Evolutionary conservation across 1,140 invertebrate genomes (phyloP).

Genomic region (Drosophila yakuba): DNA sequence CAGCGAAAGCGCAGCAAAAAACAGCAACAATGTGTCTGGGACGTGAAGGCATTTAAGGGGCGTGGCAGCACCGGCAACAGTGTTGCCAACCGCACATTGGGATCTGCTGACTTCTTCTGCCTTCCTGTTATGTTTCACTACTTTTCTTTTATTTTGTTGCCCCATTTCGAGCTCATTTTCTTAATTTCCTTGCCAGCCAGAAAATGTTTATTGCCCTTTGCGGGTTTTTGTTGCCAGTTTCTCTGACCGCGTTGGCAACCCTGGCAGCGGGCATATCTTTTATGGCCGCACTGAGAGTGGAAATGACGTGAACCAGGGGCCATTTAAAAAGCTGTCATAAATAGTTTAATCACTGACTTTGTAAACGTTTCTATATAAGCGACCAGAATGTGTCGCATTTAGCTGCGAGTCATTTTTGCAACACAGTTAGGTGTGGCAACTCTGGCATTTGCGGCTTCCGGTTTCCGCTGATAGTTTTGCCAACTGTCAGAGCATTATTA

Average conservation of each 20-base stretch:
- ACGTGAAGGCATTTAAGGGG: neutral
- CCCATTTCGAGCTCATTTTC: constrained; percentile 38
- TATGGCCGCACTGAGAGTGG: constrained; percentile 20
- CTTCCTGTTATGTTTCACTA: constrained; percentile 8
- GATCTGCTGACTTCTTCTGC: constrained; percentile 8
- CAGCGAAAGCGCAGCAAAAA: constrained; percentile 29
- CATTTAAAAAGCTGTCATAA: constrained; percentile 74
- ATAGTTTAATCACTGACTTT: constrained; percentile 80
- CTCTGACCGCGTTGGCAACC: constrained; percentile 24
- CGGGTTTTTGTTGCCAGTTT: constrained; percentile 14
- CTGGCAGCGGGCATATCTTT: constrained; percentile 12
- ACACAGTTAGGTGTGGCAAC: constrained; percentile 29
- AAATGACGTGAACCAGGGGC: constrained; percentile 10
- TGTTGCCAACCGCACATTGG: constrained; percentile 35
- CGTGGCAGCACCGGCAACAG: constrained; percentile 24
- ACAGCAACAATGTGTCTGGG: constrained; percentile 34
- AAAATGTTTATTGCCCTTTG: constrained; percentile 31
- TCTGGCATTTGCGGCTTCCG: constrained; percentile 27
- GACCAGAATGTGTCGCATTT: neutral
- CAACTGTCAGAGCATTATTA: constrained; percentile 39
- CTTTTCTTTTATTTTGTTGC: neutral
- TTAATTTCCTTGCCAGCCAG: constrained; percentile 34
- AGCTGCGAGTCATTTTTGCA: neutral
- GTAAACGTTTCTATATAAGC: constrained; percentile 19
- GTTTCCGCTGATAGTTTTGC: constrained; percentile 33